phyloP scores from a whole-genome alignment of 2,888 invertebrate species.

The Amblyjoppa fuscipennis region DNA sequence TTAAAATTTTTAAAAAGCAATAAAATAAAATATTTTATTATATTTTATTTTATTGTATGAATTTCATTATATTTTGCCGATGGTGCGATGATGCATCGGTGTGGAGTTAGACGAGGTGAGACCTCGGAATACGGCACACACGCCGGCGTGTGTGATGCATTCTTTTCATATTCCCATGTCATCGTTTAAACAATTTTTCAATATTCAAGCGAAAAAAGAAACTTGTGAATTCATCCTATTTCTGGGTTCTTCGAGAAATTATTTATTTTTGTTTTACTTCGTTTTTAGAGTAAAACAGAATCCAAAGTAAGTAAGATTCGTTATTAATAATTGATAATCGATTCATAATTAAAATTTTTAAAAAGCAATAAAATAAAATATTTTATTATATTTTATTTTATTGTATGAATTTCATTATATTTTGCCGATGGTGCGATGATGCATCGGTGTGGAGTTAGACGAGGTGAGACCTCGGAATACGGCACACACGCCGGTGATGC shows the following conservation, averaged over 20 bases:
- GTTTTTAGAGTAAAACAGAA: background rate
- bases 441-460: background rate
- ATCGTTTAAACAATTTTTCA: slow-evolving; percentile 55
- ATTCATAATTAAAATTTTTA: background rate
- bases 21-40: background rate
- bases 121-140: background rate
- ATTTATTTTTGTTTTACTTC: background rate
- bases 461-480: background rate
- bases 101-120: background rate
- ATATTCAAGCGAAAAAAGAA: background rate
- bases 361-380: background rate
- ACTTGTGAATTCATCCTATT: background rate
- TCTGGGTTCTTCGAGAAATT: background rate
- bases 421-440: background rate
- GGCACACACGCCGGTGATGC: slow-evolving; percentile 9
- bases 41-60: background rate
- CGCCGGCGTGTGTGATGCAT: background rate
- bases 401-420: background rate
- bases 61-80: background rate
- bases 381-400: background rate
- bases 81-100: background rate
- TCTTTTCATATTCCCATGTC: slow-evolving; percentile 59
- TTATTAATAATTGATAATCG: too few species aligned
- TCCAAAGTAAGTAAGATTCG: background rate
- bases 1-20: background rate